These are phyloP conservation scores for Lordiphosa collinella DNA, from an alignment of 1,140 invertebrate species.

Conservation along the genomic window DNA sequence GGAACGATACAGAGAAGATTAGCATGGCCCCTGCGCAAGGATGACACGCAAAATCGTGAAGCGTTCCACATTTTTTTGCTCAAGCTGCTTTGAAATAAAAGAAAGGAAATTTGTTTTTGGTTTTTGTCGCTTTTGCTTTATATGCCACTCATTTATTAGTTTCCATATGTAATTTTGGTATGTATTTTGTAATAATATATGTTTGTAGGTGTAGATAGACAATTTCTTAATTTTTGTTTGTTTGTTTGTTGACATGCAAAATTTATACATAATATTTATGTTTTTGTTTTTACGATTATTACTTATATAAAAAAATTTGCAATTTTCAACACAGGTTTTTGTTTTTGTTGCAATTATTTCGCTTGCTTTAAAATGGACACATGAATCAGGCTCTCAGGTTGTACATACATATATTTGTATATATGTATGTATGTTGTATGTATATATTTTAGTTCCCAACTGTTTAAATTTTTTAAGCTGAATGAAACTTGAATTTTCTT, in stretches of 20 bases:
- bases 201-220: conserved; percentile 44
- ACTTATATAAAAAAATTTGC: conserved; percentile 58
- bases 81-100: neutral
- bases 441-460: conserved; percentile 44
- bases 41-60: conserved; percentile 95
- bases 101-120: neutral
- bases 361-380: conserved; percentile 59
- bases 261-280: conserved; percentile 68
- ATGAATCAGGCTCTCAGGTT: conserved; percentile 68
- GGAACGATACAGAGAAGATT: conserved; percentile 96
- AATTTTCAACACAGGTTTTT: conserved; percentile 70
- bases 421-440: conserved; percentile 33
- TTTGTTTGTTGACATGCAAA: conserved; percentile 9
- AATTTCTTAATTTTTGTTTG: conserved; percentile 35
- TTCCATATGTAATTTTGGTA: too few relatives aligned
- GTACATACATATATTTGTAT: conserved; percentile 10
- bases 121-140: conserved; percentile 49
- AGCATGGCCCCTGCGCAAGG: conserved; percentile 95
- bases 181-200: conserved; percentile 35
- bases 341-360: conserved; percentile 15
- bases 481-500: conserved; percentile 51
- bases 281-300: conserved; percentile 24
- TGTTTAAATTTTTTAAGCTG: conserved; percentile 13
- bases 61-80: conserved; percentile 88
- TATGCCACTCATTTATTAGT: conserved; percentile 40